A percentile compares a stretch with the other conserved stretches of the same genome.
Conservation (phyloP, 2,888 invertebrate species). For the Diloba caeruleocephala region DNA sequence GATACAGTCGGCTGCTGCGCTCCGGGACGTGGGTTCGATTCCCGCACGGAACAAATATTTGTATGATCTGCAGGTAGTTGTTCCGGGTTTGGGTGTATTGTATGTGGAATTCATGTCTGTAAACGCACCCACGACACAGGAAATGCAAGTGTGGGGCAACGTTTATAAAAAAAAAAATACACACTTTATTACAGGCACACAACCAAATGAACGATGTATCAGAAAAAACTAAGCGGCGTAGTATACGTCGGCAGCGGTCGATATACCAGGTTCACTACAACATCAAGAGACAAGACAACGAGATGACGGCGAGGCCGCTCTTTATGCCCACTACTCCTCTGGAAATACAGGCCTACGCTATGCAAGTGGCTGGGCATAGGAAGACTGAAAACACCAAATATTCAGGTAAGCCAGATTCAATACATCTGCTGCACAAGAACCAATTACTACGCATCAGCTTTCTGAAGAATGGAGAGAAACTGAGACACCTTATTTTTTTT, state of each 20-base stretch:
- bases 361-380: constrained; percentile 80
- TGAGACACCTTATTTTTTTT: no score
- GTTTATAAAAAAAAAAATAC: not conserved
- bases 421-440: not conserved
- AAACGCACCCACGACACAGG: no score
- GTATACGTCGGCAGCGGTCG: constrained; percentile 73
- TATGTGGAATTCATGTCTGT: no score
- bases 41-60: no score
- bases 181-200: constrained; percentile 56
- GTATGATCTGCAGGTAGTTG: no score
- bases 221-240: constrained; percentile 46
- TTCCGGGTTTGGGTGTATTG: no score
- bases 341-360: constrained; percentile 70
- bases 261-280: constrained; percentile 81
- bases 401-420: constrained; percentile 62
- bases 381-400: constrained; percentile 68
- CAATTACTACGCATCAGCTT: no score
- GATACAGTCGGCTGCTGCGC: no score
- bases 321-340: constrained; percentile 58
- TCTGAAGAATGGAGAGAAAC: no score
- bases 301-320: constrained; percentile 73
- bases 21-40: no score
- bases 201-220: constrained; percentile 80
- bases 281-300: constrained; percentile 63
- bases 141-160: no score